Conservation (phyloP, 2,113 vertebrate species). For the Carassius gibelio region DNA sequence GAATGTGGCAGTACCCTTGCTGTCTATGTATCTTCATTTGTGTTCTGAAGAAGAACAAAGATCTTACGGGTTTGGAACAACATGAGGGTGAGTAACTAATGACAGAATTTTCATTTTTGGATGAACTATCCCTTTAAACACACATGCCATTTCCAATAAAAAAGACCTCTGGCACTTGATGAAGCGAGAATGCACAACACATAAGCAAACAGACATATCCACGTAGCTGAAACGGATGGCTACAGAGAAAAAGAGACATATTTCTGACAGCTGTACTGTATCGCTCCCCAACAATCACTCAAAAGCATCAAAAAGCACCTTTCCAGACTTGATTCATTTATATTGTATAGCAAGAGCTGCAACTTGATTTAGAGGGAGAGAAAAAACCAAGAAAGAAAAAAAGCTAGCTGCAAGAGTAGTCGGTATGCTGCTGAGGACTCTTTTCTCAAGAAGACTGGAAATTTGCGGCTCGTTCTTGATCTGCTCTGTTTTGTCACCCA, state of each 20-base stretch:
- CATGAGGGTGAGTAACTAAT: too few relatives aligned
- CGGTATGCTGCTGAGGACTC: slow-evolving; percentile 50
- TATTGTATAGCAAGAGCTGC: slow-evolving; percentile 50
- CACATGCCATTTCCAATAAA: background rate
- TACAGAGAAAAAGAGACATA: background rate
- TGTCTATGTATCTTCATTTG: too few relatives aligned
- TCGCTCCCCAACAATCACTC: slow-evolving; percentile 36
- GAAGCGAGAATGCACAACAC: slow-evolving; percentile 8
- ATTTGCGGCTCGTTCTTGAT: slow-evolving; percentile 55
- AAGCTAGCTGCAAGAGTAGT: slow-evolving; percentile 26
- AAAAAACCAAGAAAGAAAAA: slow-evolving; percentile 41
- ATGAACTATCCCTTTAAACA: background rate
- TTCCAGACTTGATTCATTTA: slow-evolving; percentile 51
- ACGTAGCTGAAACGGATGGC: slow-evolving; percentile 4
- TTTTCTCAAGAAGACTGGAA: slow-evolving; percentile 61
- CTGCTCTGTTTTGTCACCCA: slow-evolving; percentile 60
- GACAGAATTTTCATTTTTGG: too few relatives aligned
- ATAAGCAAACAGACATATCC: slow-evolving; percentile 10
- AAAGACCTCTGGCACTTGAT: slow-evolving; percentile 6
- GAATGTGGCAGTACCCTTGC: too few relatives aligned
- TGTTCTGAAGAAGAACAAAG: too few relatives aligned
- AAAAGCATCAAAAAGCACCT: slow-evolving; percentile 50
- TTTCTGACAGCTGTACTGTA: slow-evolving; percentile 27
- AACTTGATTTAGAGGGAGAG: slow-evolving; percentile 33
- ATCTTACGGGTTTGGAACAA: too few relatives aligned